phyloP scores from a whole-genome alignment of 2,888 invertebrate species.

The Nesidiocoris tenuis region DNA sequence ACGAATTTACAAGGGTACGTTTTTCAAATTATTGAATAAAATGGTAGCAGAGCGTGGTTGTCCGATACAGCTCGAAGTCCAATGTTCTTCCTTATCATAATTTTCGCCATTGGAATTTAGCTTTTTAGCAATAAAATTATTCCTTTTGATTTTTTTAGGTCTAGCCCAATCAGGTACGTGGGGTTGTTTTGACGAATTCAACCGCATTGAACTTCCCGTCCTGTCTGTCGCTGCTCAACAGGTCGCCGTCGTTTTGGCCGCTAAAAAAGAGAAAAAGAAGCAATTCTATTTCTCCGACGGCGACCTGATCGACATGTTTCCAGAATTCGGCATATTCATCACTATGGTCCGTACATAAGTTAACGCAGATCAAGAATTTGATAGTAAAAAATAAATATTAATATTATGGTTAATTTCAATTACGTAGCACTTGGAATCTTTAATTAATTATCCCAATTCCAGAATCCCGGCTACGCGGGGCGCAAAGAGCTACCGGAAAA shows the following conservation, averaged over 20 bases:
- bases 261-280: conserved; percentile 91
- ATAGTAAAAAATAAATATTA: neutral
- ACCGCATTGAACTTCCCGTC: conserved; percentile 90
- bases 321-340: conserved; percentile 94
- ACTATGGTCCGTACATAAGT: conserved; percentile 91
- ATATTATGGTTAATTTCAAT: conserved; percentile 1
- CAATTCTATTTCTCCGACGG: conserved; percentile 92
- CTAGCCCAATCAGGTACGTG: conserved; percentile 93
- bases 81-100: too few relatives aligned
- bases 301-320: conserved; percentile 86
- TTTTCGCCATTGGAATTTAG: too few relatives aligned
- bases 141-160: conserved; percentile 56
- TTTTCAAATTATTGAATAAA: too few relatives aligned
- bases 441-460: conserved; percentile 45
- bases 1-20: conserved; percentile 82
- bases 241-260: conserved; percentile 87
- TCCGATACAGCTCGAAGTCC: too few relatives aligned
- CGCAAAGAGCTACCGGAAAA: conserved; percentile 95
- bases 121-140: neutral
- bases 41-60: too few relatives aligned
- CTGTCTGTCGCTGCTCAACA: conserved; percentile 95
- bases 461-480: conserved; percentile 98
- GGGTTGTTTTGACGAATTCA: conserved; percentile 98
- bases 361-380: neutral
- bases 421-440: too few relatives aligned